Conservation (phyloP, 2,797 vertebrate species). For the Periophthalmus magnuspinnatus region DNA sequence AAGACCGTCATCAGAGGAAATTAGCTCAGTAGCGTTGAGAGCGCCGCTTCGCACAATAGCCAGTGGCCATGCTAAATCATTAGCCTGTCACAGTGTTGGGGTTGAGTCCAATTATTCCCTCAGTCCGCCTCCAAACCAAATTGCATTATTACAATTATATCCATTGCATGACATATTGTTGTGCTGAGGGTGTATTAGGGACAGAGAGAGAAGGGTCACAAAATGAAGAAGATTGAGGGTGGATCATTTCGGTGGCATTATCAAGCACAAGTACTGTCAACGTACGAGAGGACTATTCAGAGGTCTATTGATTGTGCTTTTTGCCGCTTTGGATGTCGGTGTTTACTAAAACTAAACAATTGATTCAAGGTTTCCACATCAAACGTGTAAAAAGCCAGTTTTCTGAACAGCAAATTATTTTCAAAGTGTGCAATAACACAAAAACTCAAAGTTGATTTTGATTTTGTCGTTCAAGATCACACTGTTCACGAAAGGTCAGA, state of each 20-base stretch:
- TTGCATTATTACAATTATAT: conserved; percentile 81
- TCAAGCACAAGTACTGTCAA: conserved; percentile 41
- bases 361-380: conserved; percentile 40
- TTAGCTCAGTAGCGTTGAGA: conserved; percentile 74
- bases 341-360: conserved; percentile 55
- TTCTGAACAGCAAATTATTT: neutral
- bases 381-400: conserved; percentile 26
- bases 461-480: too few relatives aligned
- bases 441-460: too few relatives aligned
- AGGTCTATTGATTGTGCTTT: conserved; percentile 60
- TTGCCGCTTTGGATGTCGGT: conserved; percentile 43
- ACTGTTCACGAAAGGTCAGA: too few relatives aligned
- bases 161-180: conserved; percentile 72
- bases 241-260: conserved; percentile 56
- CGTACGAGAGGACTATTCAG: conserved; percentile 45
- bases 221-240: conserved; percentile 28
- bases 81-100: conserved; percentile 70
- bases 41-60: conserved; percentile 76
- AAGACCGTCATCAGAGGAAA: conserved; percentile 78
- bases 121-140: conserved; percentile 78
- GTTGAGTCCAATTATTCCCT: conserved; percentile 77
- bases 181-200: conserved; percentile 50
- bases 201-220: conserved; percentile 30
- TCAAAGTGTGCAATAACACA: neutral
- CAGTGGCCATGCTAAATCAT: conserved; percentile 77